Conservation (phyloP, 2,113 vertebrate genomes). For the Hydrochoerus hydrochaeris region DNA sequence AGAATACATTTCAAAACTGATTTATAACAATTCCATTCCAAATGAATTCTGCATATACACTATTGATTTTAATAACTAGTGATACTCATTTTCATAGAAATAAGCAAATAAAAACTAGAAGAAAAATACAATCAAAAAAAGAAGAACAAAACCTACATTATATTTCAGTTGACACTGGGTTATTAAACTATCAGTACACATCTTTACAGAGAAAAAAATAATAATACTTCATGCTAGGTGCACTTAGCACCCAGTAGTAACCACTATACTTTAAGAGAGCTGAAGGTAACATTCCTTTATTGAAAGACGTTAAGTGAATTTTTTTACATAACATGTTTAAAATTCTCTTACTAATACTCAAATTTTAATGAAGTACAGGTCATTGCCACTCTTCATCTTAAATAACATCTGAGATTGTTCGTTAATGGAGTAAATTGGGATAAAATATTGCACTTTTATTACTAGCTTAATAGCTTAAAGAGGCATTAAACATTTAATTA, state of each 20-base stretch:
- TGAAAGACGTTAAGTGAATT: not conserved
- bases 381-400: not conserved
- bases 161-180: not conserved
- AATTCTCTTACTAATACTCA: conserved; percentile 17
- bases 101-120: not conserved
- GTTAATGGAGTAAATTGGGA: conserved; percentile 65
- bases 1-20: not conserved
- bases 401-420: conserved; percentile 57
- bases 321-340: not conserved
- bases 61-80: not conserved
- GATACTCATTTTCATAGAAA: not conserved
- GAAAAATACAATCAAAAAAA: not conserved
- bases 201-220: not conserved
- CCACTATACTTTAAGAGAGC: conserved; percentile 14
- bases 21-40: not conserved
- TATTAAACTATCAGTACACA: not conserved
- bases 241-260: not conserved
- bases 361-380: conserved; percentile 64
- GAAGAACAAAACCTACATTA: not conserved
- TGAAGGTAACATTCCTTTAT: not conserved
- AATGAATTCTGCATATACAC: not conserved
- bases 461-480: conserved; percentile 70
- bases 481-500: conserved; percentile 77
- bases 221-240: not conserved
- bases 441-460: conserved; percentile 74